Percentiles rank a stretch among this genome's conserved stretches.
These are phyloP conservation scores for Chroicocephalus ridibundus DNA, from an alignment of 2,113 vertebrate species.

Conservation along the genomic window DNA sequence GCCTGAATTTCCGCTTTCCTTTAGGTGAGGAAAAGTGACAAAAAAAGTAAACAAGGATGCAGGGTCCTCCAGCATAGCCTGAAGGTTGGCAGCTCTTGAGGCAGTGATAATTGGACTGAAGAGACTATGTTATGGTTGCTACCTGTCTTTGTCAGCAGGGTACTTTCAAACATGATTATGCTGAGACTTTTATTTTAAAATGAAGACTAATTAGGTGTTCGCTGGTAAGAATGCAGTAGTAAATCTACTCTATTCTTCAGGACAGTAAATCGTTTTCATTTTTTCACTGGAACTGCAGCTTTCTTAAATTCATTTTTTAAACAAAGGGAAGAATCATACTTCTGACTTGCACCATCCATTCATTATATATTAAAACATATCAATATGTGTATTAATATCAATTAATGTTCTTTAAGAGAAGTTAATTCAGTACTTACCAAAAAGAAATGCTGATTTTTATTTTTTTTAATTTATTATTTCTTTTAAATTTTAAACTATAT, in stretches of 20 bases:
- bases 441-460: neutral
- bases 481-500: neutral
- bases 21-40: neutral
- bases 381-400: neutral
- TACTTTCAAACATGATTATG: neutral
- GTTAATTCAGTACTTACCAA: neutral
- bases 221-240: neutral
- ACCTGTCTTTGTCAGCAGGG: neutral
- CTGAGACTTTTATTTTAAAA: neutral
- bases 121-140: neutral
- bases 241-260: neutral
- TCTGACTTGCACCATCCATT: neutral
- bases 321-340: neutral
- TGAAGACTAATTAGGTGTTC: neutral
- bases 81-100: neutral
- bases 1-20: neutral
- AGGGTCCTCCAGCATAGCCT: neutral
- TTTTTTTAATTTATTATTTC: neutral
- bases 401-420: neutral
- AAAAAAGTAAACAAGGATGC: neutral
- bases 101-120: neutral
- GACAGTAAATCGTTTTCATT: neutral
- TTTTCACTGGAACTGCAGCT: neutral
- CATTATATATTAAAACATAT: neutral
- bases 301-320: neutral